Base-by-base conservation (phyloP, 2,113 vertebrate genomes). In the Ammodytes marinus region DNA sequence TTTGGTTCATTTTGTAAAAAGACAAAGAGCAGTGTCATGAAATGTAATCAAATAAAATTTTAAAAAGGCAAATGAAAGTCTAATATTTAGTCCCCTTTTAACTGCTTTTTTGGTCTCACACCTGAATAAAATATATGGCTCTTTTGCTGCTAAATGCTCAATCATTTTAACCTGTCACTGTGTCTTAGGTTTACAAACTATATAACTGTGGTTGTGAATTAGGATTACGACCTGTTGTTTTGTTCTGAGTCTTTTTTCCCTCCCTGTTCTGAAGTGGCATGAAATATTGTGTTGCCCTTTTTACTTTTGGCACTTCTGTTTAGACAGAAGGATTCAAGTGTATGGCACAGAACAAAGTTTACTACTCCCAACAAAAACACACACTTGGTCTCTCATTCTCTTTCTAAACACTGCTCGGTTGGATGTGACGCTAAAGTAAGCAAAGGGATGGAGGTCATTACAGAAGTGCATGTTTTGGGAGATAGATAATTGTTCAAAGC, bases 391-490 rank as follows among this genome's bases (percentile, higher is more conserved):
- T 74, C 27, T 60, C 45, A 14, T 52, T 71, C 10, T n/a, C 57
- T 68, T 82, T 86, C 65, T 61, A 75, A 70, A 27, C 9, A 7
- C 69, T 63, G 7, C 52, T 73, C n/a, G 47, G 46, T 53, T 40
- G 58, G 68, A 76, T 74, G 15, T 45, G n/a, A n/a, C n/a, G n/a
- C n/a, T 54, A 84, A 59, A 70, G 19, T 77, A 68, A 74, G 66
- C 60, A 64, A 53, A 40, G 8, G 8, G 49, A 13, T 35, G 8
- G 35, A 45, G 40, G 19, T 75, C 35, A 76, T 63, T 39, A 64
- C 59, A 43, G 7, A 52, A 8, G 43, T 15, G 64, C 12, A 35
- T 77, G 42, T n/a, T 70, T 37, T 60, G 15, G 50, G 70, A 15
- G n/a, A 52, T 14, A 10, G n/a, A 61, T 39, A 46, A 77, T 43